Evolutionary conservation across 2,888 invertebrate genomes (phyloP), one percentile per base, ranked within the genome.

Genomic region (Ormyrus rosae): DNA sequence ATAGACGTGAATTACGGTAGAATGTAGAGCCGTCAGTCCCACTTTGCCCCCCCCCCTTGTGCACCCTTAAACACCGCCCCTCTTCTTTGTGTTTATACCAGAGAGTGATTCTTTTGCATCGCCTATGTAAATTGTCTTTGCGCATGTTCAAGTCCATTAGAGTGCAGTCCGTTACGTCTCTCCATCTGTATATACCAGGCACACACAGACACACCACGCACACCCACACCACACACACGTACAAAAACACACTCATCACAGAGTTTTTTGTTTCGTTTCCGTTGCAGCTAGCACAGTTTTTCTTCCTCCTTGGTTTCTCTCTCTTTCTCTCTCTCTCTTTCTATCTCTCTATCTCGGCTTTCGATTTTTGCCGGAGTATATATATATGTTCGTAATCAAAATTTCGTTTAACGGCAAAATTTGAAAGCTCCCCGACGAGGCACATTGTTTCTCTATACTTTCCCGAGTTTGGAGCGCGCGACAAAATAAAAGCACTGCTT

Each of bases 81-180:
- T 19, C 34, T 10, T 34, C 34, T 74, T 45, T 50, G 46, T 67
- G 34, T 76, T 53, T 76, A 61, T 50, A 76, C 68, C 67, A 50
- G 50, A 68, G 61, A 60, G 71, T 51, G 61, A 60, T 48, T 19
- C 53, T 72, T 65, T 67, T 78, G 65, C 65, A 65, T 67, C 64
- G 60, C 51, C 77, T 70, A 78, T 9, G 63, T 55, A 79, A 74
- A 73, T 79, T 79, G 69, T 79, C 69, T 74, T 65, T 79, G 79
- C 79, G 79, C 79, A 79, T 79, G 74, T 69, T 79, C 69, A 70
- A 70, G 58, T 70, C 79, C 74, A 79, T 79, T 74, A 74, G 78
- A 72, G 67, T 63, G 78, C 77, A 71, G 71, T 71, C 56, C 61
- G 34, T 53, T 65, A 55, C 74, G 58, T 51, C 19, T 55, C 34